These are phyloP conservation scores for Pandemis cinnamomeana DNA, from an alignment of 2,888 invertebrate species.

Conservation along the genomic window DNA sequence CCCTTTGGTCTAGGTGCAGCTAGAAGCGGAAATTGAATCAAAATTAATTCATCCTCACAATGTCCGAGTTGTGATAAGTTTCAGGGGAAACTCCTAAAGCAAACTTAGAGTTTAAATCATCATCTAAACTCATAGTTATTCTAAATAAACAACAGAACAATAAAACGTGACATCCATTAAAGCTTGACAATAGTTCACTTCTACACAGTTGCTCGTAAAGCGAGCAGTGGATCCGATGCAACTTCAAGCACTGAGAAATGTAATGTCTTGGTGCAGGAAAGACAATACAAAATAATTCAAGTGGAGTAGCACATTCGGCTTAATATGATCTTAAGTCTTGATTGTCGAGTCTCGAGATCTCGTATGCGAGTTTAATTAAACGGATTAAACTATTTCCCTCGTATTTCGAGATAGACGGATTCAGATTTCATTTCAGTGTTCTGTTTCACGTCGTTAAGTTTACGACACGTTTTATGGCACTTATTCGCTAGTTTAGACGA, in stretches of 20 bases:
- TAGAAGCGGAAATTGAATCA: slow-evolving; percentile 56
- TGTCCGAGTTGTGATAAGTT: slow-evolving; percentile 51
- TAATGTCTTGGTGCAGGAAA: not conserved
- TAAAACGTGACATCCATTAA: not conserved
- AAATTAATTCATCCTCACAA: slow-evolving; percentile 48
- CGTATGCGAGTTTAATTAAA: slow-evolving; percentile 45
- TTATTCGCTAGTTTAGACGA: slow-evolving; percentile 45
- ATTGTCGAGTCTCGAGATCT: slow-evolving; percentile 31
- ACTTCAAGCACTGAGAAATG: not conserved
- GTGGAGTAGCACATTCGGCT: slow-evolving; percentile 44
- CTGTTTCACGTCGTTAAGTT: slow-evolving; percentile 48
- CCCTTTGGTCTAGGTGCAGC: not conserved
- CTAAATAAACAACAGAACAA: not conserved
- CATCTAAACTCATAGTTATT: not conserved
- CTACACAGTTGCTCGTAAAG: not conserved
- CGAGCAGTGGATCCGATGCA: not conserved
- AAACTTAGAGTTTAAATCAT: slow-evolving; percentile 28
- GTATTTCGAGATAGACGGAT: slow-evolving; percentile 46
- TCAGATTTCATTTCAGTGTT: slow-evolving; percentile 48
- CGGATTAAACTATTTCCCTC: slow-evolving; percentile 51
- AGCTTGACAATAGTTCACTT: not conserved
- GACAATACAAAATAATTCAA: slow-evolving; percentile 45
- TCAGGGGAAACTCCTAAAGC: slow-evolving; percentile 44
- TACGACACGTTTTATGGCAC: slow-evolving; percentile 46
- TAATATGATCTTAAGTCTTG: slow-evolving; percentile 46